These are phyloP conservation scores for Formica aserva DNA, from an alignment of 2,888 invertebrate species.

Conservation along the genomic window DNA sequence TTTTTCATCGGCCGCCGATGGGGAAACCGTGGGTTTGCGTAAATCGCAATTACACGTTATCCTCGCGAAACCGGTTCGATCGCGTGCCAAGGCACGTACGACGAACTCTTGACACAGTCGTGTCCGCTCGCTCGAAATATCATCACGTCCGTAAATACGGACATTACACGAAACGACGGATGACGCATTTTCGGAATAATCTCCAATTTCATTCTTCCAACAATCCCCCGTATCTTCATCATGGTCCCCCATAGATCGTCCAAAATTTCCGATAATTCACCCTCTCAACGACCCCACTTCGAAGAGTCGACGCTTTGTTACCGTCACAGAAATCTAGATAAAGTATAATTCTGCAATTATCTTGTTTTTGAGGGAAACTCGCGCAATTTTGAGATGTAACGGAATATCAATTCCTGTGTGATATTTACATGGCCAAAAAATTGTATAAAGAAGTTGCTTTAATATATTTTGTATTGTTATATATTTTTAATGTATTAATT, in stretches of 20 bases:
- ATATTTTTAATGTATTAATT: not conserved
- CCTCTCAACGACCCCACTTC: constrained; percentile 21
- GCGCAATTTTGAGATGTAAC: constrained; percentile 61
- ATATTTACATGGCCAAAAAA: not conserved
- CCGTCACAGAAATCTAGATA: constrained; percentile 44
- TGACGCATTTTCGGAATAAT: not conserved
- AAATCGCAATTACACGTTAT: constrained; percentile 38
- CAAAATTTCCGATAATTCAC: constrained; percentile 2
- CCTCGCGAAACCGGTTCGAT: constrained; percentile 48
- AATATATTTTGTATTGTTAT: not conserved
- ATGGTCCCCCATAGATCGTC: not conserved
- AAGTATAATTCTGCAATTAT: constrained; percentile 58
- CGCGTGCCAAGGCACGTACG: constrained; percentile 39
- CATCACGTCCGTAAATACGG: constrained; percentile 17
- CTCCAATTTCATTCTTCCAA: constrained; percentile 25
- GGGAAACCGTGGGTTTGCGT: constrained; percentile 12
- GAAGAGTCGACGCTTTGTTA: constrained; percentile 11
- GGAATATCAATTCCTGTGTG: constrained; percentile 23
- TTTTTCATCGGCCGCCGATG: not conserved
- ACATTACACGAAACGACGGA: not conserved
- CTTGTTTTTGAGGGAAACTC: constrained; percentile 48
- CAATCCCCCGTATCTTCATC: not conserved
- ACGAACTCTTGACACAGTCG: constrained; percentile 48
- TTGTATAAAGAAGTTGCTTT: not conserved
- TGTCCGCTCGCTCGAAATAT: constrained; percentile 36